Conservation (phyloP, 2,888 invertebrate genomes). For the Phasia obesa region DNA sequence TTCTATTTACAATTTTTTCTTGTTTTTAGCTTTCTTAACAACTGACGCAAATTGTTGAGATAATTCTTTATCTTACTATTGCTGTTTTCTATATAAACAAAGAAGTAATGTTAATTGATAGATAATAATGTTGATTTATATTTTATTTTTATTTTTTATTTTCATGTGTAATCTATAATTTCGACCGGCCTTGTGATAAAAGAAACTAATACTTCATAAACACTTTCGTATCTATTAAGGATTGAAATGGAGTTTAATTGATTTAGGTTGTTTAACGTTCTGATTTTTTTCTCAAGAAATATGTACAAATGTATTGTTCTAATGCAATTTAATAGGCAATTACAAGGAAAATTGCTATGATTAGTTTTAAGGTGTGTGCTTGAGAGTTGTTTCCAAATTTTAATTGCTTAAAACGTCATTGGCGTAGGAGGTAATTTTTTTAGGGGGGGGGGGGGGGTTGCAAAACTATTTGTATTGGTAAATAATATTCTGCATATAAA, state of each 20-base stretch:
- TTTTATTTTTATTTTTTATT: background rate
- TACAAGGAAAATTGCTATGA: background rate
- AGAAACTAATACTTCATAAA: background rate
- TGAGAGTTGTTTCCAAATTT: too few species aligned
- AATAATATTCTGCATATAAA: too few species aligned
- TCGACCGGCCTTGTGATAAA: slow-evolving; percentile 60
- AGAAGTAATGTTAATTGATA: slow-evolving; percentile 35
- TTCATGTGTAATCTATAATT: slow-evolving; percentile 39
- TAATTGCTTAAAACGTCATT: too few species aligned
- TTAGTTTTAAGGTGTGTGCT: background rate
- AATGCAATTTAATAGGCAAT: too few species aligned
- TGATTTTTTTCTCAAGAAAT: background rate
- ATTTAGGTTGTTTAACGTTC: background rate
- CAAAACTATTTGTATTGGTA: too few species aligned
- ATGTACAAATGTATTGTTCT: too few species aligned
- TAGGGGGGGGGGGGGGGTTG: too few species aligned
- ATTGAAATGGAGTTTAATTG: background rate
- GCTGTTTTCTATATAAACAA: slow-evolving; percentile 9
- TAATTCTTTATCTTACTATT: slow-evolving; percentile 47
- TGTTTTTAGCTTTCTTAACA: slow-evolving; percentile 33
- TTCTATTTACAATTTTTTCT: slow-evolving; percentile 28
- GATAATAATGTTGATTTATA: slow-evolving; percentile 44
- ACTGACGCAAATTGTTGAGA: slow-evolving; percentile 45
- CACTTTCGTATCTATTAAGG: slow-evolving; percentile 30
- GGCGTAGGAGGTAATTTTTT: too few species aligned